Evolutionary conservation across 2,888 invertebrate species (phyloP).

Genomic region (Orthosia gothica): DNA sequence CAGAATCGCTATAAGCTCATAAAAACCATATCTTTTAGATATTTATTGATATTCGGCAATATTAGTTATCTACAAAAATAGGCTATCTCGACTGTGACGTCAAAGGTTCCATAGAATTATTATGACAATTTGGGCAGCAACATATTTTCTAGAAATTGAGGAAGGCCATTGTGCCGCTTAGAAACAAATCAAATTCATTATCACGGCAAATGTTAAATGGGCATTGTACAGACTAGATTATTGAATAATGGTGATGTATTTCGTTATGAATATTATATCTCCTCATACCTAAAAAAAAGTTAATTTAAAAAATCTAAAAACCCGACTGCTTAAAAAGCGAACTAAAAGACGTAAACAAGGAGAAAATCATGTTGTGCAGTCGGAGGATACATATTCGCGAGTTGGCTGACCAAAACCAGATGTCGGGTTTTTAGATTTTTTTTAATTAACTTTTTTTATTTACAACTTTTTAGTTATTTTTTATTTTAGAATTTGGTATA

Average conservation of each 20-base stretch:
- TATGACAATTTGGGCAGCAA: slow-evolving; percentile 6
- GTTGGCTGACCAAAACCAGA: too few species aligned
- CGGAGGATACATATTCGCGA: too few species aligned
- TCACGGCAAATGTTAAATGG: background rate
- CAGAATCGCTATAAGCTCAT: slow-evolving; percentile 23
- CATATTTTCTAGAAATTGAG: background rate
- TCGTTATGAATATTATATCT: background rate
- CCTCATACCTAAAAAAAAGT: too few species aligned
- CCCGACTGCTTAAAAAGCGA: too few species aligned
- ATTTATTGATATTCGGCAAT: slow-evolving; percentile 38
- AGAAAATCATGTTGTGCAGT: too few species aligned
- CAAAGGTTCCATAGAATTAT: slow-evolving; percentile 26
- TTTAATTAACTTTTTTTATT: too few species aligned
- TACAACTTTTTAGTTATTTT: too few species aligned
- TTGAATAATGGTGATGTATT: background rate
- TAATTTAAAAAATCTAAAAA: too few species aligned
- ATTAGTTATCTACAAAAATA: slow-evolving; percentile 42
- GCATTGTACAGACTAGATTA: background rate
- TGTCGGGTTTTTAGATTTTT: too few species aligned
- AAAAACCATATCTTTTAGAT: slow-evolving; percentile 37
- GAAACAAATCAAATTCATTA: background rate
- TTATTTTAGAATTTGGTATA: too few species aligned
- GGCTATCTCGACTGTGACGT: slow-evolving; percentile 35
- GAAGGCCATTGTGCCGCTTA: background rate
- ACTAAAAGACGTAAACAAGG: too few species aligned